A percentile compares a stretch with the other conserved stretches of the same genome.
phyloP scores from a whole-genome alignment of 2,888 invertebrate species.

The Ophion obscuratus region DNA sequence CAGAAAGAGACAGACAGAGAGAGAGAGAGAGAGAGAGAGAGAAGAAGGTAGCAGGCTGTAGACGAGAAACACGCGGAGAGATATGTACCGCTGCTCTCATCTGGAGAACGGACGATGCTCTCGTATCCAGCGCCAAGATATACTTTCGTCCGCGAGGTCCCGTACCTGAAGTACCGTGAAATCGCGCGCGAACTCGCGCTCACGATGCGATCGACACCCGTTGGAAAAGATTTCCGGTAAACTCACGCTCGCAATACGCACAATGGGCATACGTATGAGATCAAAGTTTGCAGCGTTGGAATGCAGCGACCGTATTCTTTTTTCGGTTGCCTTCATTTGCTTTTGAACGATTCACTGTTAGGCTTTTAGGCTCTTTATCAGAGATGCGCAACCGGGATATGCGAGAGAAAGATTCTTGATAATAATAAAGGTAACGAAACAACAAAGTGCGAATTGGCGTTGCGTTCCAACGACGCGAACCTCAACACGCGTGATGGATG shows the following conservation, averaged over 20 bases:
- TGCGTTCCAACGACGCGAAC: no score
- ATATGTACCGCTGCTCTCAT: slow-evolving; percentile 37
- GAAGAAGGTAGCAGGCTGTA: not conserved
- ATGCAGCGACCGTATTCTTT: no score
- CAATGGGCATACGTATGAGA: not conserved
- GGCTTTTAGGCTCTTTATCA: no score
- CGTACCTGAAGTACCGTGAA: slow-evolving; percentile 51
- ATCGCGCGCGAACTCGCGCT: slow-evolving; percentile 10
- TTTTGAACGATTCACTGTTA: no score
- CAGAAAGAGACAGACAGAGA: not conserved
- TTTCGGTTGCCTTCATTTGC: no score
- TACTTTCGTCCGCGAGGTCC: slow-evolving; percentile 39
- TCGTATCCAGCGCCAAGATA: slow-evolving; percentile 15
- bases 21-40: not conserved
- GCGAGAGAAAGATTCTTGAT: no score
- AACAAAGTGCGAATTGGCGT: no score
- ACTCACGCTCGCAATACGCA: not conserved
- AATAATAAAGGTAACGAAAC: no score
- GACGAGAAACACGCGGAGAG: slow-evolving; percentile 9
- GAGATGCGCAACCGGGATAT: no score
- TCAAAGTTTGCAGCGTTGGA: not conserved
- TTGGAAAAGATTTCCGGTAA: slow-evolving; percentile 16
- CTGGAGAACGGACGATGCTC: not conserved
- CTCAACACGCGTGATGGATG: no score
- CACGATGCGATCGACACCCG: slow-evolving; percentile 27